phyloP scores from a whole-genome alignment of 2,797 vertebrate genomes.

The Poecilia wingei region DNA sequence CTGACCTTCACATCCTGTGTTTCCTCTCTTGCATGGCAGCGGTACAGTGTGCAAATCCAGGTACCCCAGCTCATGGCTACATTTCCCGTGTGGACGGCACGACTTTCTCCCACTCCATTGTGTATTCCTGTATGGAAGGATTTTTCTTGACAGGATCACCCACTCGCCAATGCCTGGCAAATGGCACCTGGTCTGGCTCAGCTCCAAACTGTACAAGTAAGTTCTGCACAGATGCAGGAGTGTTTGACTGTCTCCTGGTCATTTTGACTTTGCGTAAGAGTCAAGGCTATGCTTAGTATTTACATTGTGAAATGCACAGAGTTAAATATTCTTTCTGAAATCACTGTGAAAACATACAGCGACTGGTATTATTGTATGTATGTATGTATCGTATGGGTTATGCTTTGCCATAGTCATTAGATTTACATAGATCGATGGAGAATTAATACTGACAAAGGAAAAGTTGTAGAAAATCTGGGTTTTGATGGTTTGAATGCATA shows the following conservation, averaged over 20 bases:
- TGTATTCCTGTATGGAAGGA: constrained; percentile 93
- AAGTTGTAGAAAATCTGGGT: neutral
- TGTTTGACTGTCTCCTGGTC: constrained; percentile 9
- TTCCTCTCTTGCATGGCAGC: constrained; percentile 74
- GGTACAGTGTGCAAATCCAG: constrained; percentile 94
- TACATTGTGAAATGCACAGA: constrained; percentile 12
- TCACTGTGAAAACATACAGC: constrained; percentile 12
- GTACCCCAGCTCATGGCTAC: constrained; percentile 89
- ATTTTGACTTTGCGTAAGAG: constrained; percentile 14
- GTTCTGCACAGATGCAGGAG: constrained; percentile 51
- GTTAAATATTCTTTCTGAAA: constrained; percentile 6
- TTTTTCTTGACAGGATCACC: constrained; percentile 90
- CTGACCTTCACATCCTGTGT: constrained; percentile 46
- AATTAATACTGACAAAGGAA: constrained; percentile 15
- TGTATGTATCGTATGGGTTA: no score
- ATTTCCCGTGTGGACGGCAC: constrained; percentile 91
- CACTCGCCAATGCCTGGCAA: constrained; percentile 90
- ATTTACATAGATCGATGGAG: neutral
- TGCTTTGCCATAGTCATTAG: neutral
- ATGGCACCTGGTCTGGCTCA: constrained; percentile 93
- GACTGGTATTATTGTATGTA: neutral
- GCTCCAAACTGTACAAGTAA: constrained; percentile 96
- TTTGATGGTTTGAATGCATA: neutral
- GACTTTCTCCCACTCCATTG: constrained; percentile 91
- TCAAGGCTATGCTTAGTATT: neutral